Conservation (phyloP, 2,113 vertebrate genomes). For the Daphoenositta chrysoptera region DNA sequence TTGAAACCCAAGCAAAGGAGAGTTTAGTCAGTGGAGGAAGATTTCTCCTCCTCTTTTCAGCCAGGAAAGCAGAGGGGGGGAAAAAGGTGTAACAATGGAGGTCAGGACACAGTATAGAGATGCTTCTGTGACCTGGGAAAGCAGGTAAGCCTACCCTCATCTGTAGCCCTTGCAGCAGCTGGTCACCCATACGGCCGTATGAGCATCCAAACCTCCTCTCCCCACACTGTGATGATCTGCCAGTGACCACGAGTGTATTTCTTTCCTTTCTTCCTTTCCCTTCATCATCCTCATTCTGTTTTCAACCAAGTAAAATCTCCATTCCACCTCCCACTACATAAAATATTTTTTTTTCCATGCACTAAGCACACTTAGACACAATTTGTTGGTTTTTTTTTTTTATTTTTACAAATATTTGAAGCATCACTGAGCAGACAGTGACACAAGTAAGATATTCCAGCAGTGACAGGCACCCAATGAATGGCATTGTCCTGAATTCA, state of each 20-base stretch:
- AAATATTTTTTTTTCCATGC: background rate
- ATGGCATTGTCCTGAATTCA: conserved; percentile 6
- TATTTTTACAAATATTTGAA: conserved; percentile 60
- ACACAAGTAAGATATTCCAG: background rate
- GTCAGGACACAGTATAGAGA: background rate
- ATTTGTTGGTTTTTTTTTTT: background rate
- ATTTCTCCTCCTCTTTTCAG: background rate
- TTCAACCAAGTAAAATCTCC: background rate
- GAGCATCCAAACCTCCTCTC: background rate
- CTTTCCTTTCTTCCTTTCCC: background rate
- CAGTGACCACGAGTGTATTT: background rate
- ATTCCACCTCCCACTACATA: background rate
- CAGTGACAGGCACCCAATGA: conserved; percentile 21
- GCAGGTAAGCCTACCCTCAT: background rate
- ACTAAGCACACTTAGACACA: background rate
- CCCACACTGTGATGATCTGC: background rate
- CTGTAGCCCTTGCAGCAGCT: background rate
- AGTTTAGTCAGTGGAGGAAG: background rate
- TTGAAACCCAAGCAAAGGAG: background rate
- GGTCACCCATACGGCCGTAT: accelerated
- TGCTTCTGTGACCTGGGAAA: background rate
- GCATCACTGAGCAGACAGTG: conserved; percentile 53
- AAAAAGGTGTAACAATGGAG: background rate
- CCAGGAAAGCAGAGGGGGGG: background rate
- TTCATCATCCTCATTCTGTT: background rate